Evolutionary conservation across 1,140 invertebrate genomes (phyloP).

Genomic region (Drosophila carrolli): DNA sequence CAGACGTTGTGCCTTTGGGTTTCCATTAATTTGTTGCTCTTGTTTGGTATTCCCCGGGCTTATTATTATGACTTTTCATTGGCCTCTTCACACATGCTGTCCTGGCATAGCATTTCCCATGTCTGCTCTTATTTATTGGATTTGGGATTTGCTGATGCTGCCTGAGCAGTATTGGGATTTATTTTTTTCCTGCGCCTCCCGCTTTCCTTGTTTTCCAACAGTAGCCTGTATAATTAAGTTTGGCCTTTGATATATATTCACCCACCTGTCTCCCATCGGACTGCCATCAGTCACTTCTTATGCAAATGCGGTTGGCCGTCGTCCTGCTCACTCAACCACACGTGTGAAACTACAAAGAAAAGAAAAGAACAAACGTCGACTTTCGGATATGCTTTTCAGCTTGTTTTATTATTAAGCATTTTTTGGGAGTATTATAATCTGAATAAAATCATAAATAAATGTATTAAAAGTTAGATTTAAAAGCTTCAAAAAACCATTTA

Average conservation of each 20-base stretch:
- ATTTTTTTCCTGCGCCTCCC: constrained; percentile 27
- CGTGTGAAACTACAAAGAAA: constrained; percentile 6
- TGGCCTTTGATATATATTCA: constrained; percentile 57
- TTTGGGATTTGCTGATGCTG: constrained; percentile 79
- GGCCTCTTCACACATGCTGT: constrained; percentile 37
- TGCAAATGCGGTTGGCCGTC: constrained; percentile 56
- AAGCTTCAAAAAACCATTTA: no score
- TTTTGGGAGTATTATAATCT: no score
- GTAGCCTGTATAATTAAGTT: constrained; percentile 66
- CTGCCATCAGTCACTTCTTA: constrained; percentile 55
- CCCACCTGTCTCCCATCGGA: constrained; percentile 54
- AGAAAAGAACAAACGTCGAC: neutral
- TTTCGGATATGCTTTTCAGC: constrained; percentile 3
- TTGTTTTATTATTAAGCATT: no score
- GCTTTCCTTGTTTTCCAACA: constrained; percentile 35
- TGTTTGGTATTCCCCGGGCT: constrained; percentile 57
- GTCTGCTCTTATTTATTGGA: constrained; percentile 75
- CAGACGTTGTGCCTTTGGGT: constrained; percentile 15
- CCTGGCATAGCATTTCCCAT: constrained; percentile 19
- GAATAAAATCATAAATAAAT: no score
- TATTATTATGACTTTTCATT: constrained; percentile 69
- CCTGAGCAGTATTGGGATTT: constrained; percentile 67
- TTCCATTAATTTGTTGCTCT: constrained; percentile 40
- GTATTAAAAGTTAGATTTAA: no score
- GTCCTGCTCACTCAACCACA: constrained; percentile 10